Evolutionary conservation across 2,113 vertebrate species (phyloP), one percentile per base, ranked within the genome.

Genomic region (Phalacrocorax pelagicus): DNA sequence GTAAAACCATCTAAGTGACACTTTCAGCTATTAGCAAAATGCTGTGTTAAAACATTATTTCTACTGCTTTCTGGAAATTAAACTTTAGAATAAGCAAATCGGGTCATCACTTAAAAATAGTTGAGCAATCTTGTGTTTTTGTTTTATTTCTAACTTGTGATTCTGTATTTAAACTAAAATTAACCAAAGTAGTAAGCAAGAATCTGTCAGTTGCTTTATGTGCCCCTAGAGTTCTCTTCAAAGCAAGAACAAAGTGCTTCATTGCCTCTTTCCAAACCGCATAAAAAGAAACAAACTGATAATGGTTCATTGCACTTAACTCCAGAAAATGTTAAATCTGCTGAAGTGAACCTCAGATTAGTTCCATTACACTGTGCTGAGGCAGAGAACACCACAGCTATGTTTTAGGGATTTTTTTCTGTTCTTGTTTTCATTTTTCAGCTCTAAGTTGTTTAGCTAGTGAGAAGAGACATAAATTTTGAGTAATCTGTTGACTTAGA

Each of bases 251-350:
- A 77, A 95, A 93, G 54, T 94, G 54, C 20, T 94, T 95, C 54
- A 26, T 75, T 77, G 65, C 4, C 69, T 61, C 93, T 88, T 95
- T 95, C 69, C 38, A 81, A 97, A 69, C 44, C 71, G 23, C 24
- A 78, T 91, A 95, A 92, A 90, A 89, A 83, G 75, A 94, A 94
- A 95, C 21, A 94, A 83, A 83, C n/a, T 80, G 70, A 61, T 40
- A 95, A 92, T 36, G 19, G n/a, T 81, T 95, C 69, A 87, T n/a
- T 85, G 81, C 77, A 91, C 94, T 96, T 96, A 71, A 90, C 81
- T 96, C 94, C 30, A 93, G 59, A 94, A 93, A 96, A 38, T 13
- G 6, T 75, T 70, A 94, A 72, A 69, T 81, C 36, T 73, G 92
- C 66, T 86, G 44, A 95, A 88, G 55, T 42, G 38, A 97, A 91